Evolutionary conservation across 2,888 invertebrate genomes (phyloP).

Genomic region (Mythimna ferrago): DNA sequence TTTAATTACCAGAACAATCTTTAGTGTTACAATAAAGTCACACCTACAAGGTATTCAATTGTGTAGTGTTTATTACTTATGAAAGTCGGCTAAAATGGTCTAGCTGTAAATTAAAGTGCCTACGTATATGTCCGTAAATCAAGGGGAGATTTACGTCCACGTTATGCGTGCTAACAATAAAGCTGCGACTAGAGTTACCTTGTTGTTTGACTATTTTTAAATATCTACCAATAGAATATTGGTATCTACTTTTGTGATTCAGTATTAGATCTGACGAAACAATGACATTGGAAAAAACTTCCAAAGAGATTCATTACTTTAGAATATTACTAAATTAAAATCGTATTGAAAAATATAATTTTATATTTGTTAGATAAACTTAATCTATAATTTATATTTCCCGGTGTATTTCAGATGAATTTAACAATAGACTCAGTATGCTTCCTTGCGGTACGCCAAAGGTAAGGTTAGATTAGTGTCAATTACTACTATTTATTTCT

Average conservation of each 20-base stretch:
- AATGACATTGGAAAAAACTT: background rate
- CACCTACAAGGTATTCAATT: constrained; percentile 63
- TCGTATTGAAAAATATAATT: background rate
- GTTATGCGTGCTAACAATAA: constrained; percentile 64
- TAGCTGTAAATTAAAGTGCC: constrained; percentile 78
- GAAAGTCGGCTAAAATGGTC: constrained; percentile 74
- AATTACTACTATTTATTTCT: background rate
- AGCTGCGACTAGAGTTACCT: constrained; percentile 61
- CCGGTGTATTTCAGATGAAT: background rate
- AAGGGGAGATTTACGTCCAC: constrained; percentile 80
- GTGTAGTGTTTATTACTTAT: constrained; percentile 64
- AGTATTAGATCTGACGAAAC: constrained; percentile 17
- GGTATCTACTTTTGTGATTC: constrained; percentile 2
- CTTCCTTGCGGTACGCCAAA: constrained; percentile 10
- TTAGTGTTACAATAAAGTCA: constrained; percentile 51
- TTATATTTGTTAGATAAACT: background rate
- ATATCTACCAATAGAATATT: constrained; percentile 49
- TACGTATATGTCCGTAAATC: constrained; percentile 80
- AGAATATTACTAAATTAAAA: background rate
- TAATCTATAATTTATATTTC: background rate
- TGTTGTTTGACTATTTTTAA: constrained; percentile 65
- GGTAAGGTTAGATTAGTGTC: background rate
- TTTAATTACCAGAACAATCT: constrained; percentile 29
- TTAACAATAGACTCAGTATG: background rate
- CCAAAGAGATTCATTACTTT: background rate